A percentile compares a stretch with the other conserved stretches of the same genome.
phyloP scores from a whole-genome alignment of 37 sponge, comb jelly and placozoan genomes.

The Mnemiopsis leidyi region DNA sequence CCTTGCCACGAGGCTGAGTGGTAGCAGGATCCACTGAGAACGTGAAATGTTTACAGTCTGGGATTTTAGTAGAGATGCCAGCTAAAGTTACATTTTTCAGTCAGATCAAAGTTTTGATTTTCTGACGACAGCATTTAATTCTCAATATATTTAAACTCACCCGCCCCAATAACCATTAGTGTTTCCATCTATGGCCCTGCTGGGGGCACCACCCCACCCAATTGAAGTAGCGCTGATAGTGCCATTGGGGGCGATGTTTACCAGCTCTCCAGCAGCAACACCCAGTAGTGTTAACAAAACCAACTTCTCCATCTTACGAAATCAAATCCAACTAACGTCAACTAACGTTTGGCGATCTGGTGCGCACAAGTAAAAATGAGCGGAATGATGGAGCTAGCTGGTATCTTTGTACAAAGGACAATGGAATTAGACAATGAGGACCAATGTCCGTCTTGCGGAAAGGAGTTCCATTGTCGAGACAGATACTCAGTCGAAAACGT shows the following conservation, averaged over 20 bases:
- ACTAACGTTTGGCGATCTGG: no score
- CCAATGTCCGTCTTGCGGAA: not conserved
- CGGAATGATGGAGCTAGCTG: not conserved
- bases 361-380: not conserved
- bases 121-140: not conserved
- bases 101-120: not conserved
- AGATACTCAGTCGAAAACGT: not conserved
- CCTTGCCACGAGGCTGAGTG: not conserved
- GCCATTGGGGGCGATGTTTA: not conserved
- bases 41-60: not conserved
- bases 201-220: not conserved
- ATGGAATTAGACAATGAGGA: no score
- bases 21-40: not conserved
- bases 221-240: not conserved
- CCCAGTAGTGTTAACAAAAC: not conserved
- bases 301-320: not conserved
- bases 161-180: not conserved
- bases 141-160: not conserved
- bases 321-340: not conserved
- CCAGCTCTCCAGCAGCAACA: not conserved
- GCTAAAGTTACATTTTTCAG: not conserved
- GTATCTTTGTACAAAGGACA: not conserved
- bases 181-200: not conserved
- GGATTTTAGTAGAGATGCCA: no score
- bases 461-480: not conserved